A percentile compares a stretch with the other conserved stretches of the same genome.
phyloP scores from a whole-genome alignment of 2,888 invertebrate species.

The Heliconius charithonia region DNA sequence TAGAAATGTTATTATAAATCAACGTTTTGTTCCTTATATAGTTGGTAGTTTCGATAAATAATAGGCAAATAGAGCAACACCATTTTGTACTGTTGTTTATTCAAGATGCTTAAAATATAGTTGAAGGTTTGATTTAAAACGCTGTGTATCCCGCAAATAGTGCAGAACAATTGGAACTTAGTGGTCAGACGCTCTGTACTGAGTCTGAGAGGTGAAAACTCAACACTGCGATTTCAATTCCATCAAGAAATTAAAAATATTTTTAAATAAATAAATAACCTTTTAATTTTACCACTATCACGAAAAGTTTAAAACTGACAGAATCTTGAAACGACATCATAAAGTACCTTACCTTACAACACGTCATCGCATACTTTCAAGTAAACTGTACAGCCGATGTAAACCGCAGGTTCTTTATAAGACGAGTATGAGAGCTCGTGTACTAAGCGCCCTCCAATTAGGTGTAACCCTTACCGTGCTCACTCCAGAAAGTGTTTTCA shows the following conservation, averaged over 20 bases:
- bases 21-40: conserved; percentile 26
- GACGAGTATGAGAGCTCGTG: conserved; percentile 61
- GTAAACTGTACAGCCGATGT: conserved; percentile 37
- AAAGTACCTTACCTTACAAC: conserved; percentile 22
- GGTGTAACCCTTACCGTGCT: conserved; percentile 56
- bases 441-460: conserved; percentile 77
- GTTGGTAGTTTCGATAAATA: conserved; percentile 26
- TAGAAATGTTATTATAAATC: conserved; percentile 48
- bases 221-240: no score
- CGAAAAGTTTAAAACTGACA: not conserved
- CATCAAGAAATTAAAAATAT: no score
- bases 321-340: conserved; percentile 3
- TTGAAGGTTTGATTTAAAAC: not conserved
- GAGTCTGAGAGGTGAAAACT: no score
- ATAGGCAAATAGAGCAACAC: conserved; percentile 19
- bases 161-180: no score
- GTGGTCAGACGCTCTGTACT: no score
- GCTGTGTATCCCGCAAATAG: no score
- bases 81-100: not conserved
- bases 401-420: conserved; percentile 57
- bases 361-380: conserved; percentile 19
- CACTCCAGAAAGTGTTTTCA: conserved; percentile 56
- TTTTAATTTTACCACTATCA: not conserved
- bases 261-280: no score
- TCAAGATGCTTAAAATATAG: not conserved